Percentiles rank a stretch among this genome's conserved stretches.
These are phyloP conservation scores for Peribatodes rhomboidaria DNA, from an alignment of 2,888 invertebrate genomes.

Conservation along the genomic window DNA sequence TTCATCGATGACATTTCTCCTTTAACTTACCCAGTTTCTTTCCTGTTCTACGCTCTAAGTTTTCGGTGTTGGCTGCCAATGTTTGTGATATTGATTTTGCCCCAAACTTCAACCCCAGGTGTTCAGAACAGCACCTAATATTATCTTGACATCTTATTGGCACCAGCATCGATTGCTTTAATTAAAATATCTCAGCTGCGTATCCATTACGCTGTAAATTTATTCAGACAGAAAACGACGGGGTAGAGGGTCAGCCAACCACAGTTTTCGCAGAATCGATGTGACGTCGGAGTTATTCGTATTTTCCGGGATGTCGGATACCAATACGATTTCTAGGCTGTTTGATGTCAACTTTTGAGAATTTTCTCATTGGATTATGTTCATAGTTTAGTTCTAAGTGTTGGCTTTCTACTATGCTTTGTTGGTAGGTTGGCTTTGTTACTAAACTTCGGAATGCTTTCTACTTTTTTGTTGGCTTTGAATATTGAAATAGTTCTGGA, in stretches of 20 bases:
- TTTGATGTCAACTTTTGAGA: slow-evolving; percentile 6
- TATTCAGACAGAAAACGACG: slow-evolving; percentile 13
- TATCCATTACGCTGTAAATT: slow-evolving; percentile 28
- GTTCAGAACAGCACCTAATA: slow-evolving; percentile 65
- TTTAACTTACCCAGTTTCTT: not conserved
- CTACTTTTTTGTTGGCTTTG: not conserved
- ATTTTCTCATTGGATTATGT: not conserved
- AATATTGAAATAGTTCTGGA: not conserved
- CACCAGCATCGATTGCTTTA: slow-evolving; percentile 63
- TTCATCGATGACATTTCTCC: not conserved
- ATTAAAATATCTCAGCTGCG: slow-evolving; percentile 66
- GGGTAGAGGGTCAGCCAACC: slow-evolving; percentile 3
- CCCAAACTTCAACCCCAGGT: slow-evolving; percentile 71
- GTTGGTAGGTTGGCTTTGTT: no score
- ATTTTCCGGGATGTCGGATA: slow-evolving; percentile 12
- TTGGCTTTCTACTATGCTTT: not conserved
- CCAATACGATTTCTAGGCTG: slow-evolving; percentile 1
- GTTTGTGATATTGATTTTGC: slow-evolving; percentile 66
- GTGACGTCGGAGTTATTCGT: slow-evolving; percentile 24
- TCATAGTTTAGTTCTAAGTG: not conserved
- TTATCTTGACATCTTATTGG: slow-evolving; percentile 77
- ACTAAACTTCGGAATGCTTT: no score
- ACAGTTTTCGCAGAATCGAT: slow-evolving; percentile 2
- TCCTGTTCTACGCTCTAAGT: not conserved
- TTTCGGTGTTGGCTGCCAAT: slow-evolving; percentile 16